Base-by-base conservation (phyloP, 2,113 vertebrate genomes). In the Prietella phreatophila region DNA sequence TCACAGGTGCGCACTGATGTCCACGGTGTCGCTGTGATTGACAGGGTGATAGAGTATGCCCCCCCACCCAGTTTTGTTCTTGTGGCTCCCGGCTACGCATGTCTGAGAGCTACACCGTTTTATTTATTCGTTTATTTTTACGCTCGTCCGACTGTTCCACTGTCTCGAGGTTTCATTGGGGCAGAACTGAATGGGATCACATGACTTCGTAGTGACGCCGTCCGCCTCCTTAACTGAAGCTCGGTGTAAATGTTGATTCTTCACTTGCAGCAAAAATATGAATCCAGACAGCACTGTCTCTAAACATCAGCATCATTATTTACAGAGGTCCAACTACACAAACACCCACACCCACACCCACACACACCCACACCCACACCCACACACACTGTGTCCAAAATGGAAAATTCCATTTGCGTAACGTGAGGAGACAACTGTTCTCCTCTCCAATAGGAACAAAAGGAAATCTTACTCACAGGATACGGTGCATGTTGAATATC, bases 261-360 rank as follows among this genome's bases (percentile, higher is more conserved):
- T 47, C 5, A 9, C 4, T 65, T 55, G 33, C 47, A 56, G 56
- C 22, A 50, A 75, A 58, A 84, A 83, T 53, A 73, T 84, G 60
- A 84, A 63, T 79, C 76, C 61, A 80, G 85, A 86, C 75, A 61
- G 82, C 65, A 83, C 67, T 60, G 83, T 85, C 76, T 83, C 42
- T 79, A 42, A 47, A 20, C 47, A n/a, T 86, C 83, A 85, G n/a
- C 86, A 27, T 87, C 85, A 87, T 71, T 33, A 36, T 36, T 71
- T 36, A 33, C 33, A 71, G 33, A 71, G 15, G 33, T 15, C 30
- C 61, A 69, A 79, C 61, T 78, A 78, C 25, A 50, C 67, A 84
- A 58, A 14, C 8, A 19, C 5, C 8, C 7, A 75, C 22, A 36
- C 42, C 11, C 9, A 20, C 36, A 8, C 2, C 47, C 13, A 42